These are phyloP conservation scores for Merluccius polli DNA, from an alignment of 2,797 vertebrate genomes.

Conservation along the genomic window DNA sequence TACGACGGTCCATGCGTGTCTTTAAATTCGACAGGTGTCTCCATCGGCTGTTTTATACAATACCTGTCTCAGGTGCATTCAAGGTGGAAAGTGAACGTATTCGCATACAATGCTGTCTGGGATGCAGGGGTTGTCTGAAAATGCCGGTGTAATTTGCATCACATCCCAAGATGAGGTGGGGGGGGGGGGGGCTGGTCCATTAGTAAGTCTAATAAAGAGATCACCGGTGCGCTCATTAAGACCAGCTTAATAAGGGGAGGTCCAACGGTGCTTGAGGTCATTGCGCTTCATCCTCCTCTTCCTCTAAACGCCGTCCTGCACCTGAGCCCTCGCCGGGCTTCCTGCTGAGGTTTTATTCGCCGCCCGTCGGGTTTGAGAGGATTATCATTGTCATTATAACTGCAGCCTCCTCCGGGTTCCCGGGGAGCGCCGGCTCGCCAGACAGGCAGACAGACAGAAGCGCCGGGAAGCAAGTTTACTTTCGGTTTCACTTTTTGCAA, in stretches of 20 bases:
- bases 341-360: conserved; percentile 54
- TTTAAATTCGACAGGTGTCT: neutral
- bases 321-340: conserved; percentile 22
- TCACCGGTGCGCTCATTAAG: conserved; percentile 30
- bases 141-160: conserved; percentile 43
- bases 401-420: conserved; percentile 28
- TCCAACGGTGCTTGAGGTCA: conserved; percentile 47
- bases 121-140: conserved; percentile 3
- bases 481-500: neutral
- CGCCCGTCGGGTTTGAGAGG: conserved; percentile 29
- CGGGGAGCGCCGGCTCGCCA: neutral
- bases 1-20: neutral
- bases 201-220: conserved; percentile 47
- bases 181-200: neutral
- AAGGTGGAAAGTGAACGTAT: too few species aligned
- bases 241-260: conserved; percentile 47
- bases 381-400: conserved; percentile 35
- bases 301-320: conserved; percentile 22
- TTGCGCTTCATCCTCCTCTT: conserved; percentile 21
- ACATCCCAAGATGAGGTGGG: conserved; percentile 9
- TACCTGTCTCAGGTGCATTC: neutral
- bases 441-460: too few species aligned
- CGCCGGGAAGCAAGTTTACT: neutral
- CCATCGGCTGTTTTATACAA: neutral
- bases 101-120: neutral